These are phyloP conservation scores for Bujurquina vittata DNA, from an alignment of 2,113 vertebrate species.

Conservation along the genomic window DNA sequence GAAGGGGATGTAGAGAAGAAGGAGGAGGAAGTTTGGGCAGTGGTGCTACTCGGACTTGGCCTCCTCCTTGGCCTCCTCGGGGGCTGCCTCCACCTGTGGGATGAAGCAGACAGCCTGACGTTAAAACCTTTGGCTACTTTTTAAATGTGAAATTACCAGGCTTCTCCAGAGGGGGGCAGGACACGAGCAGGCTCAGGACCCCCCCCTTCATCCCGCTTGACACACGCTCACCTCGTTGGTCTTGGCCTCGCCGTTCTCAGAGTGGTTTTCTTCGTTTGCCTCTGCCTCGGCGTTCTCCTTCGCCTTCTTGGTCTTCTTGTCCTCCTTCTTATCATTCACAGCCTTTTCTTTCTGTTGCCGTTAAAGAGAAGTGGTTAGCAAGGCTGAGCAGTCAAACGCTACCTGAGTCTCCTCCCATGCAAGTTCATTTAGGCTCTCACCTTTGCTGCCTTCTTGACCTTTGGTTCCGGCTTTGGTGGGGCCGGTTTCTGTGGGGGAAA, in stretches of 20 bases:
- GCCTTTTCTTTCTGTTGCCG: slow-evolving; percentile 88
- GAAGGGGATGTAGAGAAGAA: neutral
- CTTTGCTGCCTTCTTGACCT: slow-evolving; percentile 90
- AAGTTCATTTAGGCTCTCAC: slow-evolving; percentile 63
- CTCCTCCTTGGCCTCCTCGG: slow-evolving; percentile 81
- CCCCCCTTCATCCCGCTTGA: neutral
- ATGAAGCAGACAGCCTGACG: neutral
- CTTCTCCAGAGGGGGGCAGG: no score
- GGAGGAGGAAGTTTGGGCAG: slow-evolving; percentile 70
- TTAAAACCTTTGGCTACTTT: neutral
- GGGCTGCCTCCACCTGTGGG: slow-evolving; percentile 77
- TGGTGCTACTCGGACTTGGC: slow-evolving; percentile 84
- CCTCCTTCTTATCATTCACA: slow-evolving; percentile 88
- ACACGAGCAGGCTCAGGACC: neutral
- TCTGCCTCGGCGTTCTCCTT: slow-evolving; percentile 88
- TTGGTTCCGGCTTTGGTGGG: slow-evolving; percentile 86
- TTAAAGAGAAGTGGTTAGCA: neutral
- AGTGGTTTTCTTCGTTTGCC: slow-evolving; percentile 90
- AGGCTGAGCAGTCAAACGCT: neutral
- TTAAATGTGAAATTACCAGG: neutral
- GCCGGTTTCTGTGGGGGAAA: slow-evolving; percentile 81
- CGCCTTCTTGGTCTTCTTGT: slow-evolving; percentile 90
- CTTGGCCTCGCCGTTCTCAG: slow-evolving; percentile 94
- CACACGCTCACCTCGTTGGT: slow-evolving; percentile 84
- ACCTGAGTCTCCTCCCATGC: neutral